Percentiles rank a stretch among this genome's conserved stretches.
Conservation (phyloP, 2,797 vertebrate species). For the Dicrostonyx torquatus region DNA sequence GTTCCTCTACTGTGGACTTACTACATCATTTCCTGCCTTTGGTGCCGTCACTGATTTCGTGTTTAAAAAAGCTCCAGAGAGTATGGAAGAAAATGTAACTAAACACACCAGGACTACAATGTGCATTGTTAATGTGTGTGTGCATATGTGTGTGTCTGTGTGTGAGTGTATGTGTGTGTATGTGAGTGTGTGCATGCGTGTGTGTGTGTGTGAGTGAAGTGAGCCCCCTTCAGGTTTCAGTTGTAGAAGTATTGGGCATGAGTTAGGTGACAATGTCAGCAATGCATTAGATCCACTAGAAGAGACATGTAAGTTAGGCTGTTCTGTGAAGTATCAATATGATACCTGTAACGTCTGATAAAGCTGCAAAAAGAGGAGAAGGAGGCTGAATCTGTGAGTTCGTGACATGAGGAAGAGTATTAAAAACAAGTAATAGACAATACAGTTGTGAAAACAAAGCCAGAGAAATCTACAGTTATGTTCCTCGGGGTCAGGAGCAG, state of each 20-base stretch:
- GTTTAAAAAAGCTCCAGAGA: not conserved
- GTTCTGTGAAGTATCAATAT: not conserved
- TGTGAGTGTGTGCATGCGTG: not conserved
- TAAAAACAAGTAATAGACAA: no score
- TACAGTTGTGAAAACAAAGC: not conserved
- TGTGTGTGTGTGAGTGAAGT: not conserved
- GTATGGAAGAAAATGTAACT: not conserved
- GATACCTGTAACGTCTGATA: not conserved
- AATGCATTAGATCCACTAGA: not conserved
- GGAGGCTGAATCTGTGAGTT: not conserved
- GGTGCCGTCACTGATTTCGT: not conserved
- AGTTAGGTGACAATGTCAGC: not conserved
- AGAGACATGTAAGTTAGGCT: not conserved
- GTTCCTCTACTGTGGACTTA: not conserved
- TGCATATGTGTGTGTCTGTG: not conserved
- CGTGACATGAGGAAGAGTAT: not conserved
- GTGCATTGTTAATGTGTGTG: not conserved
- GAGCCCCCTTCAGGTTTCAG: not conserved
- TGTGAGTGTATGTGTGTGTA: not conserved
- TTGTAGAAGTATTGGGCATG: rapidly evolving
- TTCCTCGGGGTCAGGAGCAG: not conserved
- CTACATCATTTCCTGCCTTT: not conserved
- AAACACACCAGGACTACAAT: not conserved
- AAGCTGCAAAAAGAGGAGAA: not conserved
- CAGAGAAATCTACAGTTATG: not conserved